Evolutionary conservation across 1,140 invertebrate genomes (phyloP).

Genomic region (Aphelinus atriplicis): DNA sequence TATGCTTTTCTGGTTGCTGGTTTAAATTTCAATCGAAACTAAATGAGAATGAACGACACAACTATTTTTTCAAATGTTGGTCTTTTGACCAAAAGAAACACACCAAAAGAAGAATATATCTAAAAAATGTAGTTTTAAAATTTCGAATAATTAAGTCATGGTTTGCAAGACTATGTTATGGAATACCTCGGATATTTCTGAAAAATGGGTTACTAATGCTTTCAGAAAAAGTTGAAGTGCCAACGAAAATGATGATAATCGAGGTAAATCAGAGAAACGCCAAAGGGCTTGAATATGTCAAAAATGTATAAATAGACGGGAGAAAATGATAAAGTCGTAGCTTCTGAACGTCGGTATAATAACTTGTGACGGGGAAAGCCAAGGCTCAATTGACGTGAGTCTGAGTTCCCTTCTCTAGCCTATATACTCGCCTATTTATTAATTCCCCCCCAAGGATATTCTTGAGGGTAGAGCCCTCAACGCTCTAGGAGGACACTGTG

Average conservation of each 20-base stretch:
- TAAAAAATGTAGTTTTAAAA: not conserved
- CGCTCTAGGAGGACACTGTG: too few relatives aligned
- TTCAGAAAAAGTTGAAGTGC: conserved; percentile 3
- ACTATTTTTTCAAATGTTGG: not conserved
- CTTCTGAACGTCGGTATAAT: conserved; percentile 1
- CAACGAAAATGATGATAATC: not conserved
- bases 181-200: not conserved
- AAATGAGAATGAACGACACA: not conserved
- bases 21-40: conserved; percentile 2
- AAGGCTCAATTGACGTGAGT: too few relatives aligned
- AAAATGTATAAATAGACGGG: not conserved
- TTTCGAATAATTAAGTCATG: not conserved
- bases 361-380: not conserved
- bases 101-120: not conserved
- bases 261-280: not conserved
- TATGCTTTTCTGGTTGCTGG: conserved; percentile 8
- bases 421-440: too few relatives aligned
- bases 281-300: not conserved
- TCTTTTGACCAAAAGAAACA: not conserved
- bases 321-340: conserved; percentile 1
- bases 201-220: conserved; percentile 6
- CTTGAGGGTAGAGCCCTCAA: too few relatives aligned
- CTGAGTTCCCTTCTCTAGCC: too few relatives aligned
- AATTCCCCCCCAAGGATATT: too few relatives aligned
- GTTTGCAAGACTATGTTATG: conserved; percentile 1